phyloP scores from a whole-genome alignment of 2,888 invertebrate genomes.

The Thyatira batis region DNA sequence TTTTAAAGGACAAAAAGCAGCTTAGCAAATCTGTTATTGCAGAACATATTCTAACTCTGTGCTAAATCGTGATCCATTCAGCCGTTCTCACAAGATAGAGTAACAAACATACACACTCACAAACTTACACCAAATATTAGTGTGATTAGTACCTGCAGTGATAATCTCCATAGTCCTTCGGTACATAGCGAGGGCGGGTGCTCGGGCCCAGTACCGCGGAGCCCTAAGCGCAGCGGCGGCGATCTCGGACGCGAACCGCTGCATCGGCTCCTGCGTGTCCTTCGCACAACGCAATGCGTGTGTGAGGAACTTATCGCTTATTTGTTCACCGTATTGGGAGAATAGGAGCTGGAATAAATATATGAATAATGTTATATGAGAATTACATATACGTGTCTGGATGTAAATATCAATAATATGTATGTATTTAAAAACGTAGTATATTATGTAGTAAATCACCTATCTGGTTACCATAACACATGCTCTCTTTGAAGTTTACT shows the following conservation, averaged over 20 bases:
- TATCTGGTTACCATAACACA: too few species aligned
- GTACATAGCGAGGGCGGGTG: constrained; percentile 84
- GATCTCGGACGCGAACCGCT: constrained; percentile 91
- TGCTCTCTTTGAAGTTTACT: too few species aligned
- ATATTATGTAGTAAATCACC: too few species aligned
- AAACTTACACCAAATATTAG: too few species aligned
- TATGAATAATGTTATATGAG: neutral
- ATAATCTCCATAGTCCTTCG: constrained; percentile 84
- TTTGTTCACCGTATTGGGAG: constrained; percentile 87
- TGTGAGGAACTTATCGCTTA: constrained; percentile 83
- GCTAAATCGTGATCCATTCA: too few species aligned
- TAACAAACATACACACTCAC: too few species aligned
- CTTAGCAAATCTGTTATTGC: too few species aligned
- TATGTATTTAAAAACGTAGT: too few species aligned
- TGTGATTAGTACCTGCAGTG: constrained; percentile 57
- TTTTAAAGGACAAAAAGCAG: too few species aligned
- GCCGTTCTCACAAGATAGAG: too few species aligned
- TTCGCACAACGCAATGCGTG: constrained; percentile 85
- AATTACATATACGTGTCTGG: too few species aligned
- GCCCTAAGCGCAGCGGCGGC: constrained; percentile 91
- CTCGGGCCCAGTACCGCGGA: constrained; percentile 90
- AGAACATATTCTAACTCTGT: too few species aligned
- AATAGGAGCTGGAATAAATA: constrained; percentile 82
- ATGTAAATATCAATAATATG: neutral
- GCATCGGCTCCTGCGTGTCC: constrained; percentile 88